These are phyloP conservation scores for Pachyramphus minor DNA, from an alignment of 2,113 vertebrate genomes.

Conservation along the genomic window DNA sequence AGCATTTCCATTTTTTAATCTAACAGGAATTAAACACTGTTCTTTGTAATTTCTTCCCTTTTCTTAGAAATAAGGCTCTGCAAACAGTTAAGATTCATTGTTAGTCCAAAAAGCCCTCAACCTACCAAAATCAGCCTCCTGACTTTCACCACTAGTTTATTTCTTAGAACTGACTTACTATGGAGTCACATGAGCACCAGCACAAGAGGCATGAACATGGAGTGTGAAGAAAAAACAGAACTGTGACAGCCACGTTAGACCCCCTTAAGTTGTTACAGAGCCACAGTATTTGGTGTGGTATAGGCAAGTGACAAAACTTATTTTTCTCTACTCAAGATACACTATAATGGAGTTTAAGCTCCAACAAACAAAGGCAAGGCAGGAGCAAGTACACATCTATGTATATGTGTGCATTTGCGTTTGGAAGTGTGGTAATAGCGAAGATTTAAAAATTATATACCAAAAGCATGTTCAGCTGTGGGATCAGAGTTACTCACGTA, in stretches of 20 bases:
- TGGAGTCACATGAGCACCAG: neutral
- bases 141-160: neutral
- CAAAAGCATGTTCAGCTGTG: neutral
- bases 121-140: neutral
- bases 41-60: neutral
- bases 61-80: neutral
- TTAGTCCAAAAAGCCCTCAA: neutral
- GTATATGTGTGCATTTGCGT: fast-evolving
- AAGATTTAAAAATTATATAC: neutral
- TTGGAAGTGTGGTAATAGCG: neutral
- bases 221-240: neutral
- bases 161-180: neutral
- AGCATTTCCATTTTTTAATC: neutral
- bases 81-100: neutral
- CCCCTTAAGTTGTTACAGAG: neutral
- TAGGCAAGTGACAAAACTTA: neutral
- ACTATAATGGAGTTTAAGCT: neutral
- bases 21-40: neutral
- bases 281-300: neutral
- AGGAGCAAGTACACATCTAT: neutral
- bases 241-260: neutral
- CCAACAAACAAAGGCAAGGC: neutral
- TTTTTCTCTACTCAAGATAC: neutral
- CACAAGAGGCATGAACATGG: neutral
- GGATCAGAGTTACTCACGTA: neutral